Base-by-base conservation (phyloP, 2,113 vertebrate species). In the Cebus imitator region DNA sequence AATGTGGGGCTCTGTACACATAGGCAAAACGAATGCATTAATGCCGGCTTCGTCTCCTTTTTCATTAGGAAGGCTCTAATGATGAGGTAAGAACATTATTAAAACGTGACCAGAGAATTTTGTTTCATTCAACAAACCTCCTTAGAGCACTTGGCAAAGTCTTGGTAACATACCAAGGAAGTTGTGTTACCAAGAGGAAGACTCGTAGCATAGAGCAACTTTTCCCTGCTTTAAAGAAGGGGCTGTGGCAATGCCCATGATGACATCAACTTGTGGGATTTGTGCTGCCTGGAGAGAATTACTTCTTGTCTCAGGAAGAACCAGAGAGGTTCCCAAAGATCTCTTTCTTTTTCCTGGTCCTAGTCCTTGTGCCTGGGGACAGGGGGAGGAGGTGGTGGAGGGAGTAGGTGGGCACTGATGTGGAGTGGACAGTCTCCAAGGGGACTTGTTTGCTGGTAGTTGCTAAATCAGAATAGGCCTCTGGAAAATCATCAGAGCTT, bases 251-350 rank as follows among this genome's bases (percentile, higher is more conserved):
- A 95, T 76, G 64, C 75, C 87, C 95, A 48, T 0, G 1, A 58
- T 96, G 94, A 97, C 78, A n/a, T 96, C 96, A 84, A 80, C 0
- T 8, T 87, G 95, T 97, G 80, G 76, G 48, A 43, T 93, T 95
- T 83, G 32, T 58, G 81, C 66, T 80, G 25, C 58, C 30, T 4
- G 8, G 87, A 55, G 76, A 94, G 93, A 79, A 87, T 95, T 37
- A 48, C 84, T 95, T 85, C 50, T 81, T 40, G 52, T 61, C 45
- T 95, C 4, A 3, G 64, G 70, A 50, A 78, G 86, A 91, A 50
- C 68, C 73, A 96, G n/a, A 83, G 72, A 76, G 43, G 18, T 83
- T 96, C 57, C 70, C 92, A 87, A 75, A 92, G 57, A 81, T 66
- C 76, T 92, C n/a, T 23, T 64, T 87, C 25, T 12, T 78, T 25